Percentiles rank a stretch among this genome's conserved stretches.
These are phyloP conservation scores for Oceanodroma tethys DNA, from an alignment of 2,113 vertebrate genomes.

Conservation along the genomic window DNA sequence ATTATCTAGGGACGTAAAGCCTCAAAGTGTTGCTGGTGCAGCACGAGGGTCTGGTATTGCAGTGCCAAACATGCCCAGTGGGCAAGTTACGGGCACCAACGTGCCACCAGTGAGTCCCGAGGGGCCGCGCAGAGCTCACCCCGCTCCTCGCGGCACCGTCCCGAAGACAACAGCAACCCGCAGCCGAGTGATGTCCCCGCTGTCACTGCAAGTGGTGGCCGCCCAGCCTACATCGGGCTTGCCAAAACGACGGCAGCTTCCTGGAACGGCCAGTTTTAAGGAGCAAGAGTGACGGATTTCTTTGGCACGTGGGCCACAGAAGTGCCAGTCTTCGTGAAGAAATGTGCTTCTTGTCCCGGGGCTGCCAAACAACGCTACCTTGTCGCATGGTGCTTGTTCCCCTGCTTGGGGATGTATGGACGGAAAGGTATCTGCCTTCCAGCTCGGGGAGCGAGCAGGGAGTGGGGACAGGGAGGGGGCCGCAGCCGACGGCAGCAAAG, in stretches of 20 bases:
- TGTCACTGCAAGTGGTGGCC: fast-evolving
- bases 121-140: neutral
- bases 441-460: neutral
- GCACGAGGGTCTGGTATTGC: neutral
- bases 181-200: fast-evolving
- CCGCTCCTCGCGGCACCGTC: fast-evolving
- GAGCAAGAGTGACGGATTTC: neutral
- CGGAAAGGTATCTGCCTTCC: neutral
- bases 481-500: neutral
- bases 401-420: neutral
- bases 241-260: neutral
- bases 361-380: neutral
- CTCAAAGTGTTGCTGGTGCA: neutral
- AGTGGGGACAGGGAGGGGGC: neutral
- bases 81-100: neutral
- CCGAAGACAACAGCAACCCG: neutral
- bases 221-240: neutral
- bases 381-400: neutral
- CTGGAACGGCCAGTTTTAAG: neutral
- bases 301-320: fast-evolving
- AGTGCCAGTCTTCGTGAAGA: fast-evolving
- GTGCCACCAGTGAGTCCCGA: neutral
- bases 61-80: neutral
- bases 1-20: neutral
- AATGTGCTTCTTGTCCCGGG: neutral